Percentiles rank a stretch among this genome's conserved stretches.
These are phyloP conservation scores for Sitodiplosis mosellana DNA, from an alignment of 1,140 invertebrate species.

Conservation along the genomic window DNA sequence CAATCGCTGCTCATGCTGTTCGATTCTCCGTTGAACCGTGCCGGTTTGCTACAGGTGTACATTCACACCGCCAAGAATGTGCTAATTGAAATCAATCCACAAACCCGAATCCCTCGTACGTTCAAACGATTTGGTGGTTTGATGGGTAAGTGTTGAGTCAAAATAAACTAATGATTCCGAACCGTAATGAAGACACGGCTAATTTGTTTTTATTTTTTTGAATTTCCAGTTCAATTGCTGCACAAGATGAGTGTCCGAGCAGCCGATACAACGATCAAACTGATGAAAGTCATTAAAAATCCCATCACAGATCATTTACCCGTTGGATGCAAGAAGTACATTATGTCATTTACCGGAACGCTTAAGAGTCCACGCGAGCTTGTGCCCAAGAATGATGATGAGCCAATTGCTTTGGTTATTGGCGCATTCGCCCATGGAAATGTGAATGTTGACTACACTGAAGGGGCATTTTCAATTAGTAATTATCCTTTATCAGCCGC, in stretches of 20 bases:
- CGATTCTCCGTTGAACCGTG: slow-evolving; percentile 87
- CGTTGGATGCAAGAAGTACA: slow-evolving; percentile 81
- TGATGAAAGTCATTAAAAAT: slow-evolving; percentile 96
- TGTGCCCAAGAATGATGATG: slow-evolving; percentile 50
- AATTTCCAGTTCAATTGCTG: slow-evolving; percentile 76
- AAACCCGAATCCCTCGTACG: slow-evolving; percentile 94
- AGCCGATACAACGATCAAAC: slow-evolving; percentile 70
- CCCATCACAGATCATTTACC: slow-evolving; percentile 89
- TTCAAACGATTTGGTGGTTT: slow-evolving; percentile 96
- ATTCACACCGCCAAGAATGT: slow-evolving; percentile 94
- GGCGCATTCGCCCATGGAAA: slow-evolving; percentile 97
- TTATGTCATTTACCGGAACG: slow-evolving; percentile 76
- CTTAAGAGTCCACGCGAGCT: slow-evolving; percentile 60
- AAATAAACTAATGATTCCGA: too few species aligned
- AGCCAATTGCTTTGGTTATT: slow-evolving; percentile 77
- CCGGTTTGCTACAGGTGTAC: slow-evolving; percentile 80
- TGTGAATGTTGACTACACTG: slow-evolving; percentile 77
- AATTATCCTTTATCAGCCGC: slow-evolving; percentile 94
- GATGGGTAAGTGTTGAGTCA: slow-evolving; percentile 53
- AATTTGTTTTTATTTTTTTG: background rate
- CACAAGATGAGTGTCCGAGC: slow-evolving; percentile 88
- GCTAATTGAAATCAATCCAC: slow-evolving; percentile 95
- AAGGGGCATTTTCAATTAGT: slow-evolving; percentile 81
- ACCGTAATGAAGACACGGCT: background rate
- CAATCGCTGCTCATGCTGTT: slow-evolving; percentile 91